Evolutionary conservation across 2,797 vertebrate species (phyloP).

Genomic region (Coendou prehensilis): DNA sequence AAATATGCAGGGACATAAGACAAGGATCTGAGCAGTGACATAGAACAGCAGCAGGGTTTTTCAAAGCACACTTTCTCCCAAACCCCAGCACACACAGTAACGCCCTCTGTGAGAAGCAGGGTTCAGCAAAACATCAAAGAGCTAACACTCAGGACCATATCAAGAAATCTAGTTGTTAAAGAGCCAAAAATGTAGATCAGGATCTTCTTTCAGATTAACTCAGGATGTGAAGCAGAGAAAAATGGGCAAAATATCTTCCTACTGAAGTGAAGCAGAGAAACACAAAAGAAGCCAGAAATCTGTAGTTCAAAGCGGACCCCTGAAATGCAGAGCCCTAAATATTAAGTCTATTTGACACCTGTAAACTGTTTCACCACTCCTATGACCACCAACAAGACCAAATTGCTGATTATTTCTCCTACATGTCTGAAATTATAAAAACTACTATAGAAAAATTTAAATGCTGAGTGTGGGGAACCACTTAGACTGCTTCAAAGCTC

Average conservation of each 20-base stretch:
- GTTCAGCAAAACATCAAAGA: slow-evolving; percentile 74
- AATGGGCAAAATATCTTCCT: slow-evolving; percentile 40
- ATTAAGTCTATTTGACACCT: neutral
- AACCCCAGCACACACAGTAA: slow-evolving; percentile 55
- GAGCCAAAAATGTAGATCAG: slow-evolving; percentile 78
- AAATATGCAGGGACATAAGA: slow-evolving; percentile 60
- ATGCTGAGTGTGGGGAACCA: neutral
- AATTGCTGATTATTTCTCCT: neutral
- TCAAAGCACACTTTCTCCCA: slow-evolving; percentile 72
- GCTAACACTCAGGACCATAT: slow-evolving; percentile 57
- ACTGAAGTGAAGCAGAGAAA: slow-evolving; percentile 32
- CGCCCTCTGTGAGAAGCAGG: slow-evolving; percentile 70
- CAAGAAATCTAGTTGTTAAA: slow-evolving; percentile 73
- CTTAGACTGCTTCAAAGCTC: no score
- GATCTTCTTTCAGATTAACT: slow-evolving; percentile 76
- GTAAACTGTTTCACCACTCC: neutral
- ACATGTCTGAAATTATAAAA: slow-evolving; percentile 23
- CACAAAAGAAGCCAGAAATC: neutral
- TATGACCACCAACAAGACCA: neutral
- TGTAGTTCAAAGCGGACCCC: neutral
- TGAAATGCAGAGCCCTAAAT: neutral
- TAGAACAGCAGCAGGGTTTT: slow-evolving; percentile 64
- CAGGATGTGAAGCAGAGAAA: slow-evolving; percentile 64
- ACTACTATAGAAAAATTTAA: slow-evolving; percentile 24
- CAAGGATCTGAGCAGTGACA: slow-evolving; percentile 74